A percentile compares a stretch with the other conserved stretches of the same genome.
These are phyloP conservation scores for Pithys albifrons DNA, from an alignment of 2,113 vertebrate species.

Conservation along the genomic window DNA sequence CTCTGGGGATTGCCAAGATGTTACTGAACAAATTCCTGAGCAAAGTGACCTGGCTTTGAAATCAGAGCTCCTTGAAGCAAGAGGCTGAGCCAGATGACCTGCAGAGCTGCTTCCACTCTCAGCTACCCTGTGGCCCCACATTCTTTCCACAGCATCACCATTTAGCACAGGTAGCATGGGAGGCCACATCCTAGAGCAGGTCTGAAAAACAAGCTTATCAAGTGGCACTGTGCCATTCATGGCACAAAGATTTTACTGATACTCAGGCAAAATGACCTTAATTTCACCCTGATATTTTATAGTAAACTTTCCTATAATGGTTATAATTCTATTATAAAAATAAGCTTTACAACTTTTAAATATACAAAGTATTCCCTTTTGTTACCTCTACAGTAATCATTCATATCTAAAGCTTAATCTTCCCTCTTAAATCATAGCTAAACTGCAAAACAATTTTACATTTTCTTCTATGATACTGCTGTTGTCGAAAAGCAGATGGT, in stretches of 20 bases:
- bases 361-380: not conserved
- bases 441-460: not conserved
- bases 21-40: not conserved
- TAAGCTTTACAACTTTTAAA: not conserved
- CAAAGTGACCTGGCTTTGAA: not conserved
- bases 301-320: not conserved
- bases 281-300: not conserved
- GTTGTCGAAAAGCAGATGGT: not conserved
- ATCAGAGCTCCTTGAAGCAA: not conserved
- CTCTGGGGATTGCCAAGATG: not conserved
- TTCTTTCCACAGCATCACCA: not conserved
- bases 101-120: not conserved
- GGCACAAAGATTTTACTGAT: not conserved
- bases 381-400: not conserved
- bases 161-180: not conserved
- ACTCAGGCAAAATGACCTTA: not conserved
- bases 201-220: not conserved
- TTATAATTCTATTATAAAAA: not conserved
- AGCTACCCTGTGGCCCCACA: not conserved
- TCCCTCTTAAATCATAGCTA: not conserved
- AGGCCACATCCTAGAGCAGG: not conserved
- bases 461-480: not conserved
- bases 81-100: not conserved
- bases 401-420: not conserved
- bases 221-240: not conserved